These are phyloP conservation scores for Ceratina australensis DNA, from an alignment of 1,140 invertebrate genomes.

Conservation along the genomic window DNA sequence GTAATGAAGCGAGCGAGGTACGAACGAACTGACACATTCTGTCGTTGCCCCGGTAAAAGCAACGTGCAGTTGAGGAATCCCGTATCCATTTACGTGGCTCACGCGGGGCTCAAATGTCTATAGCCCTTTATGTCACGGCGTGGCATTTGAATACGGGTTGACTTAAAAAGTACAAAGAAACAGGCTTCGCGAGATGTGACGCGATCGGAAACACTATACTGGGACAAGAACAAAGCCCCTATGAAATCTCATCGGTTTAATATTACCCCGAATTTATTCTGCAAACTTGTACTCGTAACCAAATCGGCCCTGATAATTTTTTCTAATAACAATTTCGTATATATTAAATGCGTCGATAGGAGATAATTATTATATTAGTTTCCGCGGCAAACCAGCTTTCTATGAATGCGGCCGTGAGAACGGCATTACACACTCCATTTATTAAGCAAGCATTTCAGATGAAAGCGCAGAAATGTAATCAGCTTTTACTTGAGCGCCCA, in stretches of 20 bases:
- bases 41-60: neutral
- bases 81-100: slow-evolving; percentile 5
- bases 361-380: no score
- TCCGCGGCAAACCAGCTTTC: neutral
- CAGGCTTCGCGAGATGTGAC: slow-evolving; percentile 1
- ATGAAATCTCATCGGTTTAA: slow-evolving; percentile 22
- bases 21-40: neutral
- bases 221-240: neutral
- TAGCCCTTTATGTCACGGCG: slow-evolving; percentile 16
- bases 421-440: no score
- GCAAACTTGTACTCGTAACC: neutral
- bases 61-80: slow-evolving; percentile 24
- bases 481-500: neutral
- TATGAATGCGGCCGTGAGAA: neutral
- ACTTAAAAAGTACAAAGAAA: slow-evolving; percentile 15
- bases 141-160: slow-evolving; percentile 18
- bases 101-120: slow-evolving; percentile 8
- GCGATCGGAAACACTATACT: slow-evolving; percentile 33
- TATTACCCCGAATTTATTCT: neutral
- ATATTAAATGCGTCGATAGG: no score
- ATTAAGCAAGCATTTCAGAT: neutral
- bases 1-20: neutral
- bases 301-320: no score
- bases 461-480: neutral
- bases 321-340: no score